Conservation (phyloP, 2,888 invertebrate genomes). For the Aporophyla nigra region DNA sequence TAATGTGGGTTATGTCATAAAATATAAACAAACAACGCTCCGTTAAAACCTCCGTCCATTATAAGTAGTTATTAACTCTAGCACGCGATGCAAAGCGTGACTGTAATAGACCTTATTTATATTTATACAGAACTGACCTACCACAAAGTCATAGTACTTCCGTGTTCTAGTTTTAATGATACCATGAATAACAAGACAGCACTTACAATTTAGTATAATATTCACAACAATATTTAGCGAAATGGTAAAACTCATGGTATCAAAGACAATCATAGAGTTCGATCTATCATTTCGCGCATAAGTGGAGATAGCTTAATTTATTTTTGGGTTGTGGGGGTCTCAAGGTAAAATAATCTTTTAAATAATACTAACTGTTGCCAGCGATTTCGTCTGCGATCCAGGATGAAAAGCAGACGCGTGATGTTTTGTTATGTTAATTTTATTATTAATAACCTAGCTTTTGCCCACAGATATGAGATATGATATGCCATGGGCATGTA, state of each 20-base stretch:
- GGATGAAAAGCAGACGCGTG: too few relatives aligned
- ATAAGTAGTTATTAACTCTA: slow-evolving; percentile 7
- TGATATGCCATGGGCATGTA: too few relatives aligned
- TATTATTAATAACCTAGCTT: too few relatives aligned
- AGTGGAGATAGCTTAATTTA: not conserved
- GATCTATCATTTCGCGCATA: not conserved
- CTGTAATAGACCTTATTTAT: slow-evolving; percentile 7
- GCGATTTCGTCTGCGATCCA: not conserved
- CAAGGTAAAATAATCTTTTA: not conserved
- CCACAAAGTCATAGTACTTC: slow-evolving; percentile 36
- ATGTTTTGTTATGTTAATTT: not conserved
- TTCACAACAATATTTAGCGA: too few relatives aligned
- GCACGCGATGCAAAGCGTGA: slow-evolving; percentile 41
- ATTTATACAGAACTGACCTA: slow-evolving; percentile 43
- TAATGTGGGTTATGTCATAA: slow-evolving; percentile 3
- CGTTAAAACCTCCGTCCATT: slow-evolving; percentile 4
- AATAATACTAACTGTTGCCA: not conserved
- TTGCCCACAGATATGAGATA: too few relatives aligned
- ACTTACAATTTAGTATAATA: too few relatives aligned
- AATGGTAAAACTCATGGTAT: not conserved
- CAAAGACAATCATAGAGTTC: not conserved
- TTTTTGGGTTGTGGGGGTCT: not conserved
- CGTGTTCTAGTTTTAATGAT: slow-evolving; percentile 16
- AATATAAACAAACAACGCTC: slow-evolving; percentile 14
- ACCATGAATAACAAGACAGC: not conserved